Base-by-base conservation (phyloP, 2,888 invertebrate genomes). In the Yponomeuta plumbellus region DNA sequence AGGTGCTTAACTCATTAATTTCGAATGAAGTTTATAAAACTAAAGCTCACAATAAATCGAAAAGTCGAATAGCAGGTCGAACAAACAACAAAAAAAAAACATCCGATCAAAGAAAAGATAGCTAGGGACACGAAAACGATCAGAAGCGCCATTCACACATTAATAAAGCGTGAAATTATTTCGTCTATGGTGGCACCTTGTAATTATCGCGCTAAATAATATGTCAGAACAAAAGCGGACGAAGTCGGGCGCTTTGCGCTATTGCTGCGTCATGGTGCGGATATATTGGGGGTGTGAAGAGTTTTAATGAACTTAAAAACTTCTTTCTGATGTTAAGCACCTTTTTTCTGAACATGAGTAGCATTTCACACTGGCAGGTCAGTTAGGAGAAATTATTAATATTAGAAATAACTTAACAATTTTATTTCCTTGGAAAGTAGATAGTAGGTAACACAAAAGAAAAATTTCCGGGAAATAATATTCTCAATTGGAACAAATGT, bases 91-190 rank as follows among this genome's bases (percentile, higher is more conserved):
- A 17, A 52, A 52, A 52, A 59, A 23, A 59, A 59, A 23, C 21
- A 11, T 20, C 0, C 22, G 59, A 22, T 13, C 59, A 59, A 21
- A 23, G 22, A 22, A 5, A 2, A 22, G 11, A 22, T 22, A 13
- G 2, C 8, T 22, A 59, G 4, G 11, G 11, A 59, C 23, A 59
- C 23, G 13, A 21, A 23, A 59, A 22, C 13, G 4, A 52, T 52
- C 44, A 52, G 44, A 1, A 52, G 44, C 44, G 17, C 44, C 44
- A 52, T 17, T 52, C 44, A 52, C 44, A 17, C 17, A 52, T 52
- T 52, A 52, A 23, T 61, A 23, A 61, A 68, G 78, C 87, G 81
- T 90, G 88, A 89, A 90, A 90, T 89, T 83, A 83, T 78, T 72
- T 76, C 80, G 79, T 71, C 71, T 71, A 71, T 71, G 73, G 73